Evolutionary conservation across 2,113 vertebrate genomes (phyloP).

Genomic region (Pomatorhinus ruficollis): DNA sequence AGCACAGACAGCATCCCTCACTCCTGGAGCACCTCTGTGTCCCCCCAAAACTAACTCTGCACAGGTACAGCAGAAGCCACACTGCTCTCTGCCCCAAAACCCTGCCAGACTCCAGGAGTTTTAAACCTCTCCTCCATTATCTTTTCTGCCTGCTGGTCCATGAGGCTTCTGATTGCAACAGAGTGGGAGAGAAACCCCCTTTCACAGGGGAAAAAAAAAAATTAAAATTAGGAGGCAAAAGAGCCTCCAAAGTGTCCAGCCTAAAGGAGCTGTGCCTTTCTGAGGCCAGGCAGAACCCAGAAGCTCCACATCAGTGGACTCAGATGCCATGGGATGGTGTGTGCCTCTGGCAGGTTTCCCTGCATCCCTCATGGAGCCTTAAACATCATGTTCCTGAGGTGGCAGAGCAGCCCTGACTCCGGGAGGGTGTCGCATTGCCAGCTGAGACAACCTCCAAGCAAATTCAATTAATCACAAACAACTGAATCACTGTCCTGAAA

Average conservation of each 20-base stretch:
- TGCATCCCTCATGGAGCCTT: neutral
- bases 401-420: neutral
- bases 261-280: neutral
- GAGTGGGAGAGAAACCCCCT: neutral
- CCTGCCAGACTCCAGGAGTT: neutral
- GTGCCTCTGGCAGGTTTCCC: neutral
- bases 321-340: fast-evolving
- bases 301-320: neutral
- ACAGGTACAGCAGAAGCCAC: neutral
- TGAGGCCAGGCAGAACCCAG: neutral
- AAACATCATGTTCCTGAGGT: fast-evolving
- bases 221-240: neutral
- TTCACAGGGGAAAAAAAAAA: neutral
- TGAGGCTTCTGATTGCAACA: neutral
- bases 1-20: neutral
- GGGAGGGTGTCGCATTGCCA: neutral
- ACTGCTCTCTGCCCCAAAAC: neutral
- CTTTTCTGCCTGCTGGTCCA: neutral
- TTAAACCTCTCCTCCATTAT: neutral
- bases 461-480: constrained; percentile 20
- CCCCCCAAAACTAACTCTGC: neutral
- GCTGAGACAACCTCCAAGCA: neutral
- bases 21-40: neutral
- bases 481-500: constrained; percentile 32
- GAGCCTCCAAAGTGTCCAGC: neutral